Base-by-base conservation (phyloP, 2,113 vertebrate species). In the Callipepla californica region DNA sequence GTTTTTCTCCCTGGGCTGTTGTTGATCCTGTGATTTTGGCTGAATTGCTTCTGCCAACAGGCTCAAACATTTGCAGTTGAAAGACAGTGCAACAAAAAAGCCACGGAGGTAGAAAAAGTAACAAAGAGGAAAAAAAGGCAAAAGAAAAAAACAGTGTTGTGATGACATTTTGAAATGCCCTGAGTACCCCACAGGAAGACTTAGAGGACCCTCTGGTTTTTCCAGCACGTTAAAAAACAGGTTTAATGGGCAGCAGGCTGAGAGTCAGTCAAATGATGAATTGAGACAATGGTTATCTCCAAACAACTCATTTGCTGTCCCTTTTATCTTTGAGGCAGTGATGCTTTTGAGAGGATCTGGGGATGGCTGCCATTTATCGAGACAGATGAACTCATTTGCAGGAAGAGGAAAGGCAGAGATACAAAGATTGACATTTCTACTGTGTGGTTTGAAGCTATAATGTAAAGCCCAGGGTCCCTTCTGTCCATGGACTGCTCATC, bases 271-370 rank as follows among this genome's bases (percentile, higher is more conserved):
- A 84, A 75, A 72, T 80, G 79, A 65, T 66, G 51, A 87, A 77
- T 67, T 59, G 89, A 89, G 42, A 84, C 76, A 90, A 70, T 30
- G 12, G 65, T 83, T 93, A 72, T 87, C 79, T 92, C 59, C 38
- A 67, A 83, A 78, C 19, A 18, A 42, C 47, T 80, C 32, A 20
- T 85, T 85, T 85, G 74, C 68, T 65, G 26, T 59, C 68, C 38
- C 51, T 92, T 87, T 92, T 93, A 40, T 83, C 68, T 85, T 42
- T 36, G 76, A 91, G 78, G 48, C 63, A 16, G 11, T 58, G 81
- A 50, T 81, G 25, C 36, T 92, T 86, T 50, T 48, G 77, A 81
- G 91, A 62, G 26, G 26, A 63, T 47, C 47, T 70, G 47, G 0
- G 1, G 36, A 75, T 70, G 53, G 61, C 61, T 94, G 73, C 85